phyloP scores from a whole-genome alignment of 2,888 invertebrate genomes.

The Rutpela maculata region DNA sequence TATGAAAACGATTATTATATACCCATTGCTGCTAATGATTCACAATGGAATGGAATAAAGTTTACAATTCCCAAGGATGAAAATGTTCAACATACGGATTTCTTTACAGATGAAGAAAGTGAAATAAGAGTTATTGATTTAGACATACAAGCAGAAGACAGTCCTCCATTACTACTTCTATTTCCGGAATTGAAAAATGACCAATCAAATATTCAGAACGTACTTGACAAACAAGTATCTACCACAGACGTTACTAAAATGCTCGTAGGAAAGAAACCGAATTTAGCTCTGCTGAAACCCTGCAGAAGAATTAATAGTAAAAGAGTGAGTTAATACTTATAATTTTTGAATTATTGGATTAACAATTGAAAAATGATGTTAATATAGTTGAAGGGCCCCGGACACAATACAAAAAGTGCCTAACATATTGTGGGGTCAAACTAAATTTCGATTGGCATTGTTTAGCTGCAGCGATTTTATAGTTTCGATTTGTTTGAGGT shows the following conservation, averaged over 20 bases:
- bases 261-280: slow-evolving; percentile 65
- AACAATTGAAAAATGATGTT: too few species aligned
- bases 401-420: too few species aligned
- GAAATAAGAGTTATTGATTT: slow-evolving; percentile 60
- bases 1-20: slow-evolving; percentile 45
- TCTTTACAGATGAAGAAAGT: slow-evolving; percentile 51
- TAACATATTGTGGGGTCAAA: too few species aligned
- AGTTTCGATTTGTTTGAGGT: too few species aligned
- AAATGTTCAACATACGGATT: slow-evolving; percentile 42
- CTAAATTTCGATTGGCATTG: too few species aligned
- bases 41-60: slow-evolving; percentile 50
- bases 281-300: slow-evolving; percentile 61
- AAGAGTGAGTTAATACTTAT: slow-evolving; percentile 22
- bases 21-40: slow-evolving; percentile 49
- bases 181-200: slow-evolving; percentile 63
- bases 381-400: too few species aligned
- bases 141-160: slow-evolving; percentile 48
- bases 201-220: slow-evolving; percentile 43
- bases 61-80: slow-evolving; percentile 38
- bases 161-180: slow-evolving; percentile 60
- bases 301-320: slow-evolving; percentile 54
- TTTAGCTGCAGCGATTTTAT: too few species aligned
- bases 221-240: slow-evolving; percentile 50
- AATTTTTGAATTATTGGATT: too few species aligned
- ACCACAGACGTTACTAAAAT: slow-evolving; percentile 64